Base-by-base conservation (phyloP, 2,888 invertebrate species). In the Parasteatoda lunata region DNA sequence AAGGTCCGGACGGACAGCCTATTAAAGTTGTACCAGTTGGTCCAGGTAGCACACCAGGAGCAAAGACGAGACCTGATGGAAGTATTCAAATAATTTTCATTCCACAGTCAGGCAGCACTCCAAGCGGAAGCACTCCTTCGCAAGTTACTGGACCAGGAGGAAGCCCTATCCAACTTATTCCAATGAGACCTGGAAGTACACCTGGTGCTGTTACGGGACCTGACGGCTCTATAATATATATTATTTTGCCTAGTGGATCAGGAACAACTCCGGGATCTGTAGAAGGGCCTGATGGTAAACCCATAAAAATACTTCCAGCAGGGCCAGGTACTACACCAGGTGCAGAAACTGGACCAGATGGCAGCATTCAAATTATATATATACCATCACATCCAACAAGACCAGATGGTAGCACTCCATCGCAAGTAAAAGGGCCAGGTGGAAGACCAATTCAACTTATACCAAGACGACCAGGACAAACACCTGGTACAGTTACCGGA, bases 241-340 rank as follows among this genome's bases (percentile, higher is more conserved):
- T 79, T 5, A 70, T 79, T 11, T 54, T 54, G 3, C 70, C 52
- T 5, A 59, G 59, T 8, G 78, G 78, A 48, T 71, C 78, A 5
- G 78, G 78, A 9, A 70, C 78, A 3, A 79, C 78, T 13, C 78
- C 78, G 15, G 78, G 71, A 48, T 15, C 70, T 11, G 71, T 79
- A 0, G 71, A 59, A 49, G 78, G 78, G n/a, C 59, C 70, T 3
- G 78, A 71, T 59, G 78, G 78, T 5, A 79, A 79, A 15, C 59
- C 59, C 1, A 59, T 3, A 7, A 59, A 59, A 47, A 59, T 64
- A 48, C 59, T 79, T 48, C 78, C 78, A 47, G 13, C 11, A 3
- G 78, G 71, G 9, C 49, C 71, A 11, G 59, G 9, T 5, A 59
- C 48, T 1, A 70, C 70, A 2, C 70, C 78, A 70, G 70, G 78